Evolutionary conservation across 2,113 vertebrate genomes (phyloP), one percentile per base, ranked within the genome.

Genomic region (Mus pahari): DNA sequence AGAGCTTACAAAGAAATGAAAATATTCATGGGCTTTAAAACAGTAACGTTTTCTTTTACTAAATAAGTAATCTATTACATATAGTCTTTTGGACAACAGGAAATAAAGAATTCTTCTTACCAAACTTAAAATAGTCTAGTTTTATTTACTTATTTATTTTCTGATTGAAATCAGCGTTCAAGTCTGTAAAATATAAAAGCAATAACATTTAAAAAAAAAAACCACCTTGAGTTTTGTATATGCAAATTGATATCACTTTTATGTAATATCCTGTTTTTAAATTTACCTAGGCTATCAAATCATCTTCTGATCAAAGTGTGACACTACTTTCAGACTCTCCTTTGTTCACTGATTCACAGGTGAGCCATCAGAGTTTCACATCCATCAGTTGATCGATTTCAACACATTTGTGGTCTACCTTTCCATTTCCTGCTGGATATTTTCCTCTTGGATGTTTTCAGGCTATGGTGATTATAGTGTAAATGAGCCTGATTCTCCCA

Each of bases 401-500:
- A 86, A 64, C 42, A 86, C 12, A 19, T 45, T 79, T 88, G 86
- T 33, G 53, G 70, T 79, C 33, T 91, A 36, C 66, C 5, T 48
- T 92, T 14, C n/a, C n/a, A 90, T 48, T 84, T 94, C 20, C 75
- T 83, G 53, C 14, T 83, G 22, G 58, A 83, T 91, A 82, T 48
- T 90, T 95, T 95, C 39, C 33, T 90, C 53, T 77, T 82, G 19
- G 58, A 50, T 96, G 68, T 96, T 94, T 95, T 97, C 74, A 77
- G 42, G 31, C 3, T 50, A 83, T 36, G 53, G 82, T 42, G 86
- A 92, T 64, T 71, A 58, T 53, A 58, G 36, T 79, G 86, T 13
- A 70, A 86, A 91, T 82, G 45, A 91, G 55, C 13, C 53, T 89
- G 48, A 53, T 94, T 94, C 24, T 91, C 4, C 64, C 68, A 86